phyloP scores from a whole-genome alignment of 1,140 invertebrate genomes.

The Eciton burchellii region DNA sequence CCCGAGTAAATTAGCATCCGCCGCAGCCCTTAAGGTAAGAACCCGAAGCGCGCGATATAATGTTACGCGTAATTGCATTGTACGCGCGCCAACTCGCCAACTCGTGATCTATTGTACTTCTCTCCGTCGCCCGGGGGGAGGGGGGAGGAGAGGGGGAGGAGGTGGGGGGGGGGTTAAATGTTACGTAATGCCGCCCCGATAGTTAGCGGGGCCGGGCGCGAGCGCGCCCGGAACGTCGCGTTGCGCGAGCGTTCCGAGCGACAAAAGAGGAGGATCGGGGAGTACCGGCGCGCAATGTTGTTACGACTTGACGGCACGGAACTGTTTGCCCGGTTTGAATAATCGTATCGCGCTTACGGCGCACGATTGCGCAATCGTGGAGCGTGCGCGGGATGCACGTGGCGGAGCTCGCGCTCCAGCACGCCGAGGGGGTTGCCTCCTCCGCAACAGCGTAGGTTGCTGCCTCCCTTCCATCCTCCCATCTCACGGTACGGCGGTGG shows the following conservation, averaged over 20 bases:
- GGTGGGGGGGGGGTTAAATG: conserved; percentile 48
- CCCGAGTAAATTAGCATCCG: conserved; percentile 51
- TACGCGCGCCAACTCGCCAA: conserved; percentile 49
- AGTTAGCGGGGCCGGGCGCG: conserved; percentile 34
- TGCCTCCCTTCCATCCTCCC: too few species aligned
- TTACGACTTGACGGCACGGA: conserved; percentile 80
- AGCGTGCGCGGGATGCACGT: conserved; percentile 19
- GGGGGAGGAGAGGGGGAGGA: too few species aligned
- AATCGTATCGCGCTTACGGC: conserved; percentile 70
- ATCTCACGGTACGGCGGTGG: neutral
- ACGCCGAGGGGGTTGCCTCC: conserved; percentile 17
- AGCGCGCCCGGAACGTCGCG: conserved; percentile 37
- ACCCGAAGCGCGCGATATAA: conserved; percentile 48
- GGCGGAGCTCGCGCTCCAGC: conserved; percentile 27
- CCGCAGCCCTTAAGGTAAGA: conserved; percentile 35
- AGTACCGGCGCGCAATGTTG: conserved; percentile 72
- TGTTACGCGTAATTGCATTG: conserved; percentile 62
- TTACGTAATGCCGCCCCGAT: conserved; percentile 52
- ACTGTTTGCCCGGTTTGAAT: conserved; percentile 75
- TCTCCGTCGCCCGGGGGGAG: too few species aligned
- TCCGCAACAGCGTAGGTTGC: conserved; percentile 30
- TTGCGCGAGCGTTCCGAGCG: neutral
- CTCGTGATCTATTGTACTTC: conserved; percentile 57
- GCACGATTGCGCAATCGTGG: conserved; percentile 53
- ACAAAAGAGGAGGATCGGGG: conserved; percentile 71